phyloP scores from a whole-genome alignment of 2,888 invertebrate species.

The Stegophylla sp. region DNA sequence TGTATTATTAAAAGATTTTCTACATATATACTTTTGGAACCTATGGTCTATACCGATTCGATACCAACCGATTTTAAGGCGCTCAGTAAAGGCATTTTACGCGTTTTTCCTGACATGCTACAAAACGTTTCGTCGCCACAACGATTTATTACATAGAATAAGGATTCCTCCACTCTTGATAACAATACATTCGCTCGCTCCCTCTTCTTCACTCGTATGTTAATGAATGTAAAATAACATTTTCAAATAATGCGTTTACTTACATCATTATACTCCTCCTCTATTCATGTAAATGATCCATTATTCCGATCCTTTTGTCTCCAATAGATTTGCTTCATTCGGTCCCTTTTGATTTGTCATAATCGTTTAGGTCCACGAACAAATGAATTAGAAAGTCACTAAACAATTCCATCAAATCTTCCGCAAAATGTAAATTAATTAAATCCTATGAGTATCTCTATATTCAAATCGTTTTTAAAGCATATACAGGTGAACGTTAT shows the following conservation, averaged over 20 bases:
- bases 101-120: too few species aligned
- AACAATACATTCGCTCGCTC: not conserved
- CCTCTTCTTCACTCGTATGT: not conserved
- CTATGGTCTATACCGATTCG: too few species aligned
- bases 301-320: not conserved
- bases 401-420: not conserved
- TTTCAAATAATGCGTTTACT: not conserved
- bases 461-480: not conserved
- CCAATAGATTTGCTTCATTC: not conserved
- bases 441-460: not conserved
- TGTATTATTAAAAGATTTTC: too few species aligned
- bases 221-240: not conserved
- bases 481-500: not conserved
- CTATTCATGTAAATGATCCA: not conserved
- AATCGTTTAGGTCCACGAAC: not conserved
- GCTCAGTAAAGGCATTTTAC: too few species aligned
- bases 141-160: too few species aligned
- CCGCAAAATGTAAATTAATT: not conserved
- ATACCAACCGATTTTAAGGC: too few species aligned
- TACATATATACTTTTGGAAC: too few species aligned
- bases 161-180: too few species aligned
- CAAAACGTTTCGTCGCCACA: too few species aligned
- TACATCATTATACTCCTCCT: not conserved
- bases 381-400: not conserved
- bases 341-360: not conserved